These are phyloP conservation scores for Pterocles gutturalis DNA, from an alignment of 2,113 vertebrate genomes.

Conservation along the genomic window DNA sequence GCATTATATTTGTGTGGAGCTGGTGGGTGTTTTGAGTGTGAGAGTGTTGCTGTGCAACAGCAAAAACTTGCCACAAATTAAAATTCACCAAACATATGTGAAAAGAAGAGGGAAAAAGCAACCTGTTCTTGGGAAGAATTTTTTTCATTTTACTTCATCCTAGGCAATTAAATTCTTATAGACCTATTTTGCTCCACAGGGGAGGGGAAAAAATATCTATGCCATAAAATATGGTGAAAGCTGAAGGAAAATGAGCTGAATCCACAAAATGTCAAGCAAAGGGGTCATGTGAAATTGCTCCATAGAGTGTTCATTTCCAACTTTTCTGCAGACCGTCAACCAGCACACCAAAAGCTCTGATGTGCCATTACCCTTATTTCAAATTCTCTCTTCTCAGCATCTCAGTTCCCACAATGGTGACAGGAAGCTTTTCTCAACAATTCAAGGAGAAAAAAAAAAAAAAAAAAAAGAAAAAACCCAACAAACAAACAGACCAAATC, in stretches of 20 bases:
- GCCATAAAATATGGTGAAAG: not conserved
- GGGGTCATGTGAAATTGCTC: constrained; percentile 7
- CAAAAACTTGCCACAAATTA: not conserved
- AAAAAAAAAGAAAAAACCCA: not conserved
- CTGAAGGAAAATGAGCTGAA: constrained; percentile 33
- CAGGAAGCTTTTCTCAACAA: not conserved
- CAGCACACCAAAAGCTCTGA: not conserved
- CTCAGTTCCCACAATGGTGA: not conserved
- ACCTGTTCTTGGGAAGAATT: not conserved
- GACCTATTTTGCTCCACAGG: not conserved
- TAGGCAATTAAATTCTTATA: not conserved
- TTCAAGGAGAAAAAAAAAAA: not conserved
- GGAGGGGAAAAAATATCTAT: not conserved
- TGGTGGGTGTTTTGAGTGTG: not conserved
- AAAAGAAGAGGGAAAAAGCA: not conserved
- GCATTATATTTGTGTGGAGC: not conserved
- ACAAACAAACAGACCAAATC: not conserved
- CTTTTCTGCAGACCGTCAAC: constrained; percentile 12
- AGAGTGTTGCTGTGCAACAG: not conserved
- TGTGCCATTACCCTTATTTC: constrained; percentile 15
- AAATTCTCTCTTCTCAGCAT: not conserved
- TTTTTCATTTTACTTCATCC: not conserved
- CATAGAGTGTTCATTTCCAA: constrained; percentile 1
- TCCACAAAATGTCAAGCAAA: not conserved
- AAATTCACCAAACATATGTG: not conserved